Base-by-base conservation (phyloP, 2,113 vertebrate genomes). In the Ctenodactylus gundi region DNA sequence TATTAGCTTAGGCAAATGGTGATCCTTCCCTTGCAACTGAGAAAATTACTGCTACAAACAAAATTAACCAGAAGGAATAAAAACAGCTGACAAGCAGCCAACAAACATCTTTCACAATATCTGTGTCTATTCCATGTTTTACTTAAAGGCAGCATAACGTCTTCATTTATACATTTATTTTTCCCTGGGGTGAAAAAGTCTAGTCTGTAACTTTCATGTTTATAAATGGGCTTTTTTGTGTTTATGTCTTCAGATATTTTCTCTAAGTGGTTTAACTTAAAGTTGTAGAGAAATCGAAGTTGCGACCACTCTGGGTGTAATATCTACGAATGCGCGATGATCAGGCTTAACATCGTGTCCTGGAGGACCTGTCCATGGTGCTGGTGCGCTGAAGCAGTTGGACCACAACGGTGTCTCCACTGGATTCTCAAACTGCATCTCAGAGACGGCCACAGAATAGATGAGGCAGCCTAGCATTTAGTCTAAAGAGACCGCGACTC, bases 161-260 rank as follows among this genome's bases (percentile, higher is more conserved):
- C 44, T 91, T 55, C 81, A 82, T 68, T 87, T 57, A 39, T 49
- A 29, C 17, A 73, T 73, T 78, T 75, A 64, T 92, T 95, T 87
- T 78, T 13, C 20, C 49, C 34, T 57, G 4, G 34, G 29, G 20
- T 87, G 15, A 84, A 46, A 64, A 10, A 76, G 67, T 39, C 75
- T n/a, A 29, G 51, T 60, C 8, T 23, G 0, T 65, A 84, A 39
- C 29, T 77, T 72, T 58, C 14, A 73, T 53, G 46, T 80, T 62
- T 92, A 77, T 57, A 2, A 60, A 49, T 44, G 34, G 72, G 6
- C 62, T 10, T 68, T 94, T 96, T 92, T 62, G 13, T 53, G 27
- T 34, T 65, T 75, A 77, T 58, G 34, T 93, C 29, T 53, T 91
- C 58, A 10, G 12, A 21, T 60, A n/a, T 81, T 89, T 92, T 90